phyloP scores from a whole-genome alignment of 2,113 vertebrate species.

The Gnathonemus longibarbis region DNA sequence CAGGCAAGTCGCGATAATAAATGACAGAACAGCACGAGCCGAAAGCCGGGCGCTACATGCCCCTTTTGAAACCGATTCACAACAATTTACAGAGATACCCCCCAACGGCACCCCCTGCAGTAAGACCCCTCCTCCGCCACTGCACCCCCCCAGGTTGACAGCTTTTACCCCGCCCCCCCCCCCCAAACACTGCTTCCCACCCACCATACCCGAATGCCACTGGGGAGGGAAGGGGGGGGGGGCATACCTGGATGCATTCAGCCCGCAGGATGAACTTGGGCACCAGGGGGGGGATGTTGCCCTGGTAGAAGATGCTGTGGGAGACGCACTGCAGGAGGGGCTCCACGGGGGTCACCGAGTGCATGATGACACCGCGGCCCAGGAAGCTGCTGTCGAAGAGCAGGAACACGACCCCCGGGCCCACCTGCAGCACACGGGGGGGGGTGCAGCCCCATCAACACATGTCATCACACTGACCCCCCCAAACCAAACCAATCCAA shows the following conservation, averaged over 20 bases:
- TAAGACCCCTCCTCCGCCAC: not conserved
- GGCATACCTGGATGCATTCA: conserved; percentile 66
- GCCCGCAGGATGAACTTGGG: conserved; percentile 70
- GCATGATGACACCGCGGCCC: conserved; percentile 66
- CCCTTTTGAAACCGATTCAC: not conserved
- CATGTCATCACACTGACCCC: not conserved
- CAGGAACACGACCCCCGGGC: conserved; percentile 69
- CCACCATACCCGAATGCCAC: not conserved
- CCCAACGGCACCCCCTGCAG: not conserved
- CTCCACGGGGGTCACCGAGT: conserved; percentile 69
- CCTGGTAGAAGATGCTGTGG: conserved; percentile 72
- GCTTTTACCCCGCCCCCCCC: too few relatives aligned
- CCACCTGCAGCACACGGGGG: conserved; percentile 59
- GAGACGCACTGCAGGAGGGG: conserved; percentile 70
- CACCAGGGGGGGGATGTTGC: conserved; percentile 51
- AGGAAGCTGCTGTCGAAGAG: conserved; percentile 61
- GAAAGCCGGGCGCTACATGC: too few relatives aligned
- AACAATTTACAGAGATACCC: not conserved
- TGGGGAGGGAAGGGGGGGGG: not conserved
- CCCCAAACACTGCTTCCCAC: not conserved
- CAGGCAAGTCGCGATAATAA: too few relatives aligned
- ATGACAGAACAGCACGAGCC: too few relatives aligned
- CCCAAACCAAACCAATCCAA: not conserved
- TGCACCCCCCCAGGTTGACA: not conserved
- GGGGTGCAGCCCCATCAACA: not conserved